Evolutionary conservation across 1,140 invertebrate species (phyloP), one percentile per base, ranked within the genome.

Genomic region (Trachelipus rathkii): DNA sequence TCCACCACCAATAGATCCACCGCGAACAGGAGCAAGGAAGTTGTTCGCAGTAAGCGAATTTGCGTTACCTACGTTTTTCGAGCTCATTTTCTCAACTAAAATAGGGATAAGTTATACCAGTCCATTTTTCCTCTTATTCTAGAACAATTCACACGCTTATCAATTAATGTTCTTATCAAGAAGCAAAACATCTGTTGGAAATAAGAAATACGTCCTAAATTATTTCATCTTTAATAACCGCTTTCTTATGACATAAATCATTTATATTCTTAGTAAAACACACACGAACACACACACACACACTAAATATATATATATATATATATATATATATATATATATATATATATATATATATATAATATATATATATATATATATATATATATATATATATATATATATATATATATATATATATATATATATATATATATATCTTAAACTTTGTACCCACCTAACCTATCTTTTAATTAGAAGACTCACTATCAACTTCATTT

Each of bases 331-430:
- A 70, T 24, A n/a, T 24, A 70, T 13, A 33, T 24, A 70, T 24
- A 33, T n/a, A 70, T 70, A 24, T 24, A n/a, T n/a, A 33, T 24
- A 70, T 24, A 24, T 24, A 70, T 24, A 70, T n/a, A 70, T 33
- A 69, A 33, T 33, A 33, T 33, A 33, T 33, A 33, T 33, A 33
- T 33, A 33, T 33, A 33, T 33, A 33, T 24, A n/a, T n/a, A 70
- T 24, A 70, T 24, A 24, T n/a, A 70, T 24, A 70, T 13, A 70
- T 19, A 70, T 24, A n/a, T 13, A 70, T 13, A 70, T 70, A 19
- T 24, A 70, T 24, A 70, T 24, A 70, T 24, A 70, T 24, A 70
- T 24, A 33, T 33, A 33, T 33, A 33, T 33, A 33, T 33, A 33
- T 33, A 33, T 33, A 33, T 33, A 33, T 33, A 33, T 33, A 33